These are phyloP conservation scores for Chrysaora quinquecirrha DNA, from an alignment of 30 jellyfish, hydroid and myxozoan species.

Conservation along the genomic window DNA sequence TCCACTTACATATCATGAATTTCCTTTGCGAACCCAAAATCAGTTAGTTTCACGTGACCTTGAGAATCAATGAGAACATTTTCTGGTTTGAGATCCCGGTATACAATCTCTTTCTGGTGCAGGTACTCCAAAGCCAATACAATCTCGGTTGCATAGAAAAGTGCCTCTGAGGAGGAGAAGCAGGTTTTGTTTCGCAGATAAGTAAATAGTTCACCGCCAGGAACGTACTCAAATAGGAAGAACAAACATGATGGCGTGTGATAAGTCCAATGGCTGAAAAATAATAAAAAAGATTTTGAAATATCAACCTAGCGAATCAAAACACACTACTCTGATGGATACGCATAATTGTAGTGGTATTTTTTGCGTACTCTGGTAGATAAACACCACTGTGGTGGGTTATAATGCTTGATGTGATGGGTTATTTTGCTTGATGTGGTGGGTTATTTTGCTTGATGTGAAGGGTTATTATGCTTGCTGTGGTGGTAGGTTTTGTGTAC, in stretches of 20 bases:
- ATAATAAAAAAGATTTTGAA: neutral
- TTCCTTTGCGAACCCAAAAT: conserved; percentile 93
- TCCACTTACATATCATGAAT: conserved; percentile 81
- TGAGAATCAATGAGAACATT: conserved; percentile 69
- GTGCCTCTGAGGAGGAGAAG: conserved; percentile 69
- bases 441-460: too few relatives aligned
- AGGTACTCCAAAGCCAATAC: conserved; percentile 79
- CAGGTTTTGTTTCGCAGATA: conserved; percentile 74
- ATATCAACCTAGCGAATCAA: too few relatives aligned
- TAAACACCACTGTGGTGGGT: too few relatives aligned
- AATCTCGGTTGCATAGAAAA: conserved; percentile 84
- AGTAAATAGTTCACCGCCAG: conserved; percentile 99
- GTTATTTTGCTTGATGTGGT: too few relatives aligned
- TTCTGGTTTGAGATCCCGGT: conserved; percentile 96
- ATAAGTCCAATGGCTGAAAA: conserved; percentile 81
- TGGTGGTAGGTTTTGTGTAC: too few relatives aligned
- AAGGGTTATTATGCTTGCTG: too few relatives aligned
- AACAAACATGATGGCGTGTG: conserved; percentile 74
- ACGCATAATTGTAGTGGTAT: too few relatives aligned
- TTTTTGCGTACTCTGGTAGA: too few relatives aligned
- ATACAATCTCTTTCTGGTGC: conserved; percentile 79
- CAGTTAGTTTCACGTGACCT: conserved; percentile 94
- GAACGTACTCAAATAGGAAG: conserved; percentile 82
- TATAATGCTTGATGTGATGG: too few relatives aligned
- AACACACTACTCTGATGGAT: too few relatives aligned